Base-by-base conservation (phyloP, 2,113 vertebrate genomes). In the Gallinago paraguaiae region DNA sequence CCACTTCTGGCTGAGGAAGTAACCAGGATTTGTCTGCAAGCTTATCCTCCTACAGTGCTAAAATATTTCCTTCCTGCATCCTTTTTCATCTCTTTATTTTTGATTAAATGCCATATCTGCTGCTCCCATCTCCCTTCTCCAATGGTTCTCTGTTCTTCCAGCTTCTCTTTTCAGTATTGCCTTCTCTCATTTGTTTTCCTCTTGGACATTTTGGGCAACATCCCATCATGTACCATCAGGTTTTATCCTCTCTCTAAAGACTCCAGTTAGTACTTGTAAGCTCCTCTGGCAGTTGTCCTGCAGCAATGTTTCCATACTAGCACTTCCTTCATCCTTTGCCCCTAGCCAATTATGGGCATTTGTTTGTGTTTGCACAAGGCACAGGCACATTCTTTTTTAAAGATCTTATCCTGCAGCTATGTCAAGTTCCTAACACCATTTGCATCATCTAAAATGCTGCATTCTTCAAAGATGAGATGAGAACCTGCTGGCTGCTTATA, bases 381-480 rank as follows among this genome's bases (percentile, higher is more conserved):
- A 54, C 27, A 67, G 51, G 56, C 64, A 80, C 2, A 1, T 70
- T 86, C 71, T 46, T 88, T 89, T 74, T 57, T 0, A 54, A 80
- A 92, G 71, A 74, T 70, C 60, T 90, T 92, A 90, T 86, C 41
- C 87, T 46, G 45, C 71, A 92, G 68, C 46, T 78, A 70, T 81
- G 75, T 56, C 41, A 94, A 93, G n/a, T 75, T 94, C 60, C 82
- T 80, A 90, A 75, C 13, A n/a, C 37, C 33, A 74, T 75, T 90
- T 92, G 54, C 68, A 90, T 88, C 68, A 92, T 68, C 43, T 70
- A 70, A 94, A 90, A 90, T 51, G 51, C 35, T 93, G 68, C 68
- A 64, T 57, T 90, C 79, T 81, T 93, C 56, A 13, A 6, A 80
- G 88, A 70, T 46, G 23, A 93, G 91, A 60, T 13, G 41, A 76